A percentile compares a stretch with the other conserved stretches of the same genome.
Evolutionary conservation across 2,888 invertebrate species (phyloP).

Genomic region (Pteria penguin): DNA sequence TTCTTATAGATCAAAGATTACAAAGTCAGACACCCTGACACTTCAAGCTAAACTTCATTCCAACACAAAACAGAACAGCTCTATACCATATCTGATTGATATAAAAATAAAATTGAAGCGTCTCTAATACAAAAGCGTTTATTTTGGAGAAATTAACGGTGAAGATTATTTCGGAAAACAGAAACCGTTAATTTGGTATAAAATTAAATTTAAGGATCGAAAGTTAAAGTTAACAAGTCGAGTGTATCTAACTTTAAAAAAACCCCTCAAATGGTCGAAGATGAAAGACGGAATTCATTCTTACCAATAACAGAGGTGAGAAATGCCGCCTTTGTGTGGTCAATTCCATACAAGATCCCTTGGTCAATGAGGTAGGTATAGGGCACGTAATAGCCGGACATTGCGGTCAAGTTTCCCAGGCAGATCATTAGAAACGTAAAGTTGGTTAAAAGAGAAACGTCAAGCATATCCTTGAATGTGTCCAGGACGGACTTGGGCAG

Average conservation of each 20-base stretch:
- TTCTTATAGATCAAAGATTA: too few relatives aligned
- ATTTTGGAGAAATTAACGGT: too few relatives aligned
- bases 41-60: too few relatives aligned
- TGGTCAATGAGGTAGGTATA: constrained; percentile 75
- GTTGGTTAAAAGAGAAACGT: constrained; percentile 91
- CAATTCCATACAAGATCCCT: constrained; percentile 68
- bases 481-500: constrained; percentile 79
- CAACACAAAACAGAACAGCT: too few relatives aligned
- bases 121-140: too few relatives aligned
- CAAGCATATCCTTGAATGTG: constrained; percentile 91
- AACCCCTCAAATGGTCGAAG: background rate
- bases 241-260: background rate
- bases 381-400: constrained; percentile 77
- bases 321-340: constrained; percentile 81
- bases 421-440: constrained; percentile 95
- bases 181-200: background rate
- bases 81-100: too few relatives aligned
- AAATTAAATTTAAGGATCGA: background rate
- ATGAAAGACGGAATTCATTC: constrained; percentile 12
- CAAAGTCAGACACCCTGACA: too few relatives aligned
- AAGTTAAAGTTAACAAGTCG: background rate
- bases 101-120: too few relatives aligned
- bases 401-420: constrained; percentile 87
- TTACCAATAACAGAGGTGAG: constrained; percentile 80
- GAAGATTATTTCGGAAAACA: too few relatives aligned